Evolutionary conservation across 2,888 invertebrate genomes (phyloP), one percentile per base, ranked within the genome.

Genomic region (Xestia rhomboidea): DNA sequence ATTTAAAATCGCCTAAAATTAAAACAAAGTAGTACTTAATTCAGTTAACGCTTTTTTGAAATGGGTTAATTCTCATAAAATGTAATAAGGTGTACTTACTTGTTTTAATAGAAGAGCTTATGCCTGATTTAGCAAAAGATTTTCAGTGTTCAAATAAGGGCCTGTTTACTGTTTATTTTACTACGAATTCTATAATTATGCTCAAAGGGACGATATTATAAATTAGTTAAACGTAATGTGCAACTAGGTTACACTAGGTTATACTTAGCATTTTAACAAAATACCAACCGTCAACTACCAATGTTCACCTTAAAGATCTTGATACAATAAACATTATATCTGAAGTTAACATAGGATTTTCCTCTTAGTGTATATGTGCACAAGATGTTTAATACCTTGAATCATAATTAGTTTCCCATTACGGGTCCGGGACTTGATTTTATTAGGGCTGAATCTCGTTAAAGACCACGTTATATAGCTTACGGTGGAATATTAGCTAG

Each of bases 381-480:
- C 71, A 75, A 64, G 72, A 68, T 76, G 73, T 73, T 81, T 67
- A 80, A 75, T 63, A 69, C 78, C 68, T 80, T 72, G 63, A 70
- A 77, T 73, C 72, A 77, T 87, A 84, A 89, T 89, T 83, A 88
- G 87, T 79, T 86, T 82, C 63, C 78, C 77, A 84, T 87, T 85
- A 89, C 63, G 46, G 75, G 75, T 34, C 68, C 71, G 46, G 69
- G 77, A 69, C 78, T 72, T 88, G 79, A 89, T 83, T 87, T 85
- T 88, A 88, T 88, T 88, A 88, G 77, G 80, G 76, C 81, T 54
- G 46, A 76, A 84, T 68, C 81, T 84, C 77, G 73, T 87, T 89
- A 86, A 76, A 81, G 71, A 79, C 78, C 80, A 75, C 81, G 66
- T 62, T 70, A 34, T 34, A 34, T 34, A 44, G 73, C 68, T 77